Evolutionary conservation across 2,888 invertebrate species (phyloP), one percentile per base, ranked within the genome.

Genomic region (Dysmachus trigonus): DNA sequence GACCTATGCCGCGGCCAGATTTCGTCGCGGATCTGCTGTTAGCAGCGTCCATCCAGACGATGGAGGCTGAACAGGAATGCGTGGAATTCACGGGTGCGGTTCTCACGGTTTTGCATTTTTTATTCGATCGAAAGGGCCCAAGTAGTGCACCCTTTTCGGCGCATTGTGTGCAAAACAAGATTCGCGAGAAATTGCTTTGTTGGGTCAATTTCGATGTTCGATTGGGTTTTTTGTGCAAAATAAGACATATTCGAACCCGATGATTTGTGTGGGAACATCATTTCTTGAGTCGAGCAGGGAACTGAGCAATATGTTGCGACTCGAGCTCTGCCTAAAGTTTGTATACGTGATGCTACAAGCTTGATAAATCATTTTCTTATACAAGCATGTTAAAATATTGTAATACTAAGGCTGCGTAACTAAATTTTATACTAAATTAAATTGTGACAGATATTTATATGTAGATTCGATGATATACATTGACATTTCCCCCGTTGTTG

Each of bases 41-140:
- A 1, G 22, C 62, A 22, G 18, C 62, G 2, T 73, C n/a, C 73
- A 33, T 35, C 30, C n/a, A 73, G 73, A 73, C 35, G 33, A 0
- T 27, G 31, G 73, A 73, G 73, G n/a, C n/a, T 38, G 35, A 22
- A 13, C 27, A 13, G 62, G 85, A 85, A 85, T 85, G 31, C 51
- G 3, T 33, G 47, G 85, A 85, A 85, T 85, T 77, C n/a, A n/a
- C 33, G 35, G 77, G 74, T 76, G 51, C 31, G 31, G 62, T 77
- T 85, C 85, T 35, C 85, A 85, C 85, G 85, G 76, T 85, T 51
- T 76, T 85, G 76, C 35, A 77, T 38, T 77, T 76, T 62, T 62
- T 76, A 62, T 62, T 53, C 22, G 22, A 3, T 18, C 35, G 22
- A 35, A 71, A 82, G 72, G 27, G 18, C 41, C 38, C 22, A 62